Conservation (phyloP, 2,113 vertebrate genomes). For the Guaruba guarouba region DNA sequence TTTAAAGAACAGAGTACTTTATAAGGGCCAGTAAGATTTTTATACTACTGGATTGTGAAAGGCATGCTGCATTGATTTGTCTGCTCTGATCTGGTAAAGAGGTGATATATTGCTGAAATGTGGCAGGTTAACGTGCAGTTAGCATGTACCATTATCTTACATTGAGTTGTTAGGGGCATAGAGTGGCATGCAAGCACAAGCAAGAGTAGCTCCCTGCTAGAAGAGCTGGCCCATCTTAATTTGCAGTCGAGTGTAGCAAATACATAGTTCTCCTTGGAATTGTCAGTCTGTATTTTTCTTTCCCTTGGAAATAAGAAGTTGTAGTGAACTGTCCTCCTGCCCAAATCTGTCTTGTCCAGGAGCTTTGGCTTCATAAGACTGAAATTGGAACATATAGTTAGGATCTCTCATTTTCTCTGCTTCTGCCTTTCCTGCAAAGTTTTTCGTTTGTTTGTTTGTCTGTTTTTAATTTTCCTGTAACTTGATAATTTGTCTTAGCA, state of each 20-base stretch:
- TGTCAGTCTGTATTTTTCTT: background rate
- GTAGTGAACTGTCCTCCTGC: background rate
- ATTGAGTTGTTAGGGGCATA: background rate
- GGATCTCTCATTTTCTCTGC: background rate
- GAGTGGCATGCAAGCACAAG: background rate
- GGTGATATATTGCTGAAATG: background rate
- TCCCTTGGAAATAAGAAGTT: background rate
- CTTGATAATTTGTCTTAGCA: background rate
- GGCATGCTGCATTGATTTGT: background rate
- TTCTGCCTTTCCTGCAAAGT: background rate
- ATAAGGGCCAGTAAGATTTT: background rate
- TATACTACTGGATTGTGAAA: background rate
- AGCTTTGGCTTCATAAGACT: background rate
- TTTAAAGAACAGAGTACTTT: background rate
- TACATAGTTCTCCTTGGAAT: background rate
- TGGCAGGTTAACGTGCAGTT: background rate
- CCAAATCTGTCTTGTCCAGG: background rate
- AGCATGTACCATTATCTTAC: background rate
- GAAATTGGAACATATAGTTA: background rate
- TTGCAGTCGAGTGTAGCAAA: background rate
- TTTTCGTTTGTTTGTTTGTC: background rate
- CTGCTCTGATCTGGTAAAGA: background rate
- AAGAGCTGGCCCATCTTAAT: background rate
- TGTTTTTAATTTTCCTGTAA: background rate
- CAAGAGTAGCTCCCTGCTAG: background rate